phyloP scores from a whole-genome alignment of 2,888 invertebrate genomes.

The Caenorhabditis japonica region DNA sequence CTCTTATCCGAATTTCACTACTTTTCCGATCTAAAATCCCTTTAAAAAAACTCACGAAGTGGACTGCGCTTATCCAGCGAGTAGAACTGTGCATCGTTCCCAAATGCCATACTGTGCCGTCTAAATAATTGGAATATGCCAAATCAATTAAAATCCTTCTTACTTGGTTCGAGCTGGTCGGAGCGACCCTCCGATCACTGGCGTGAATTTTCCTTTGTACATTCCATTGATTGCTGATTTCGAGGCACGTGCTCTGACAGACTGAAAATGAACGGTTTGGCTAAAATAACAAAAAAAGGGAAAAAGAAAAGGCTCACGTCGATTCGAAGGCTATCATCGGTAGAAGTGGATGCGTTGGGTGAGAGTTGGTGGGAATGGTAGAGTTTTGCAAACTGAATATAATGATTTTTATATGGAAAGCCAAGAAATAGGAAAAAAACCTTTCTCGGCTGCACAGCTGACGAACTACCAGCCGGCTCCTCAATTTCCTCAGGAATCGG shows the following conservation, averaged over 20 bases:
- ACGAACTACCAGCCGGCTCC: too few relatives aligned
- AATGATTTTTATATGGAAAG: too few relatives aligned
- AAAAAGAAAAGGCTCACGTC: constrained; percentile 14
- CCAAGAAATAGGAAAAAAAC: constrained; percentile 8
- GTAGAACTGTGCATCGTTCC: constrained; percentile 10
- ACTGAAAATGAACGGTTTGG: constrained; percentile 10
- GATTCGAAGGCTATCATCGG: constrained; percentile 13
- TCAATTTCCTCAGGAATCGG: constrained; percentile 47
- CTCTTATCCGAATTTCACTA: too few relatives aligned
- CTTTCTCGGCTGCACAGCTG: constrained; percentile 20
- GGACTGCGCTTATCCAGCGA: constrained; percentile 12
- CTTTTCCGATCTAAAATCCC: too few relatives aligned
- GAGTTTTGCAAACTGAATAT: constrained; percentile 28
- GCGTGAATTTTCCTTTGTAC: constrained; percentile 1
- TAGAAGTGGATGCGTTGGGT: constrained; percentile 31
- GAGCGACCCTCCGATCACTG: constrained; percentile 32
- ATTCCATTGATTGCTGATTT: constrained; percentile 10
- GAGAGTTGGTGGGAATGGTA: not conserved
- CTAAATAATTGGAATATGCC: constrained; percentile 5
- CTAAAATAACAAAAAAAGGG: not conserved
- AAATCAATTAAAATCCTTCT: not conserved
- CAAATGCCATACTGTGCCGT: constrained; percentile 20
- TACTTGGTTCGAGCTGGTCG: constrained; percentile 22
- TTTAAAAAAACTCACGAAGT: not conserved
- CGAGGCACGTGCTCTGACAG: constrained; percentile 8